A percentile compares a stretch with the other conserved stretches of the same genome.
phyloP scores from a whole-genome alignment of 2,797 vertebrate genomes.

The Dendrocincla fuliginosa region DNA sequence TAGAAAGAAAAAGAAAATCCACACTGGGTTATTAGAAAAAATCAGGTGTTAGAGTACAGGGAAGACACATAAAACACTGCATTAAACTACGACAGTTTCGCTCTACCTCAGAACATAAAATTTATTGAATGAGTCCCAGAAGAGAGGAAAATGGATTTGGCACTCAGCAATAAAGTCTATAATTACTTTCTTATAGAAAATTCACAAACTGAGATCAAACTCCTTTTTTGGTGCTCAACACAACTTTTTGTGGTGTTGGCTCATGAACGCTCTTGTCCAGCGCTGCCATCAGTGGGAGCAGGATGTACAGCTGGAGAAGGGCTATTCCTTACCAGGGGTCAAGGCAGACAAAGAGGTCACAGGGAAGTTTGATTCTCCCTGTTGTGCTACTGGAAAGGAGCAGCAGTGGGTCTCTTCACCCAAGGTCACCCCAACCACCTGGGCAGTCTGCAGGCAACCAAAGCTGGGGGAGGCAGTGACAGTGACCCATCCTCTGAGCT shows the following conservation, averaged over 20 bases:
- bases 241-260: not conserved
- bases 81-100: not conserved
- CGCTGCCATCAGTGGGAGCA: accelerated
- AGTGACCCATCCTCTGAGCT: not conserved
- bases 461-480: not conserved
- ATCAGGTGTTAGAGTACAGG: not conserved
- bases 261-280: not conserved
- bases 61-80: constrained; percentile 8
- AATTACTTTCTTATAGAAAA: constrained; percentile 51
- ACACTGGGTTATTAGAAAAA: not conserved
- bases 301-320: accelerated
- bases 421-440: not conserved
- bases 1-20: constrained; percentile 15
- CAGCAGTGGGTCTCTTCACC: not conserved
- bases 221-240: not conserved
- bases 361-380: not conserved
- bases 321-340: not conserved
- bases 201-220: not conserved
- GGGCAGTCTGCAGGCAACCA: accelerated
- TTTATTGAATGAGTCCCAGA: constrained; percentile 44
- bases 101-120: constrained; percentile 41
- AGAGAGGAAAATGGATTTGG: constrained; percentile 34
- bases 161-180: not conserved
- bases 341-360: not conserved
- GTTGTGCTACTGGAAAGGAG: not conserved